phyloP scores from a whole-genome alignment of 2,888 invertebrate genomes.

The Pemphredon lugubris region DNA sequence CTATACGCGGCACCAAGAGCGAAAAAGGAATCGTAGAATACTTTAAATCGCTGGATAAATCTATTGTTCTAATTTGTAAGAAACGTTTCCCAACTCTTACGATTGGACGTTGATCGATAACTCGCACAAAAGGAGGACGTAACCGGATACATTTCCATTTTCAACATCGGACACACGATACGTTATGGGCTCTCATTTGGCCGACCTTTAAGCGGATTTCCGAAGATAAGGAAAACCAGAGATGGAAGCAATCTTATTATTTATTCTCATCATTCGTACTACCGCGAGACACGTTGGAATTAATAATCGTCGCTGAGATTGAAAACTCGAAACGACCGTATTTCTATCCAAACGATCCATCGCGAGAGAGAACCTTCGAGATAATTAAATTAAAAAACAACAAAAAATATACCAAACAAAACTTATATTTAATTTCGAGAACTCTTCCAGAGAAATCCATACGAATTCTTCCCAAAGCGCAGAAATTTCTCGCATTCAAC shows the following conservation, averaged over 20 bases:
- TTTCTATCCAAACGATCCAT: background rate
- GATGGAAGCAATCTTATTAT: conserved; percentile 2
- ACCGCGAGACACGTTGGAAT: no score
- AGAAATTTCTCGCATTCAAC: no score
- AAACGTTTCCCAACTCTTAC: background rate
- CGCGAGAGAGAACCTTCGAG: no score
- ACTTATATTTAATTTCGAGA: background rate
- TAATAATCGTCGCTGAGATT: no score
- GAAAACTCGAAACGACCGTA: background rate
- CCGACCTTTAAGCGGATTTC: conserved; percentile 32
- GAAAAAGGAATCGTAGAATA: no score
- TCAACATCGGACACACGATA: conserved; percentile 18
- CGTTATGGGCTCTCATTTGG: conserved; percentile 15
- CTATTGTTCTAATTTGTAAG: background rate
- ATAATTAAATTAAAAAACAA: no score
- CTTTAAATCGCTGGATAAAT: no score
- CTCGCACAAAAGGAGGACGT: conserved; percentile 1
- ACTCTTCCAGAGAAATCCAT: no score
- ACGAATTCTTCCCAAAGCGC: no score
- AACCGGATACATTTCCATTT: background rate
- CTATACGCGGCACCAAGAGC: no score
- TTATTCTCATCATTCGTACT: background rate
- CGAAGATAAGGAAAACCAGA: background rate
- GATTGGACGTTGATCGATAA: conserved; percentile 31
- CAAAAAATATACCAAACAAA: no score